Percentiles rank a stretch among this genome's conserved stretches.
Evolutionary conservation across 2,797 vertebrate species (phyloP).

Genomic region (Amblyopsis hoosieri): DNA sequence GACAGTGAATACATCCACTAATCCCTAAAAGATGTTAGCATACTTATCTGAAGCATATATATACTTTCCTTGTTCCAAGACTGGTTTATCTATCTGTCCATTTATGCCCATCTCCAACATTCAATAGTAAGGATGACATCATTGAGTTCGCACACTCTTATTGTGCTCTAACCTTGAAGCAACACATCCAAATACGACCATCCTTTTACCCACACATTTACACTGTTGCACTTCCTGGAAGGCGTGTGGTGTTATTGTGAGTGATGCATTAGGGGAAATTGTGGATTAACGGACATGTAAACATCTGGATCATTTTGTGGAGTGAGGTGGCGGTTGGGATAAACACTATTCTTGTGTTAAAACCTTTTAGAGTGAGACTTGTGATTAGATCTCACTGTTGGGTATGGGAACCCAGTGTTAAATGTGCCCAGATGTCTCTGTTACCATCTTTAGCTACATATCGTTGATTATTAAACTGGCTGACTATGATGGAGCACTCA

Average conservation of each 20-base stretch:
- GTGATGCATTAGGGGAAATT: slow-evolving; percentile 75
- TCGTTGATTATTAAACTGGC: slow-evolving; percentile 7
- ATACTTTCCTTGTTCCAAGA: background rate
- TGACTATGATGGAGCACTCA: background rate
- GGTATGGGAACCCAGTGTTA: slow-evolving; percentile 39
- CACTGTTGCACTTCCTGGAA: slow-evolving; percentile 31
- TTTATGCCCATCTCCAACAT: slow-evolving; percentile 9
- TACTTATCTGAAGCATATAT: background rate
- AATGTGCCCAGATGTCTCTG: slow-evolving; percentile 35
- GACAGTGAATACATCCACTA: background rate
- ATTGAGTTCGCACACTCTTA: background rate
- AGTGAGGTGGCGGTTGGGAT: slow-evolving; percentile 63
- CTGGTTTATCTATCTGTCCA: slow-evolving; percentile 1
- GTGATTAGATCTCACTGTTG: slow-evolving; percentile 44
- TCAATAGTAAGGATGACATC: slow-evolving; percentile 2
- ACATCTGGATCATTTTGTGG: slow-evolving; percentile 68
- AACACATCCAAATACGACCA: slow-evolving; percentile 24
- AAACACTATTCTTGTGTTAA: slow-evolving; percentile 59
- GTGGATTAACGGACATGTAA: slow-evolving; percentile 73
- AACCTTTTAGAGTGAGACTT: slow-evolving; percentile 61
- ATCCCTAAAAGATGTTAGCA: background rate
- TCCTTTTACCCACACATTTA: slow-evolving; percentile 28
- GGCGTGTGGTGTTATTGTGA: slow-evolving; percentile 63
- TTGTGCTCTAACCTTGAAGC: slow-evolving; percentile 16
- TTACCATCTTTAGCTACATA: slow-evolving; percentile 36